These are phyloP conservation scores for Temnothorax rugatulus DNA, from an alignment of 2,888 invertebrate genomes.

Conservation along the genomic window DNA sequence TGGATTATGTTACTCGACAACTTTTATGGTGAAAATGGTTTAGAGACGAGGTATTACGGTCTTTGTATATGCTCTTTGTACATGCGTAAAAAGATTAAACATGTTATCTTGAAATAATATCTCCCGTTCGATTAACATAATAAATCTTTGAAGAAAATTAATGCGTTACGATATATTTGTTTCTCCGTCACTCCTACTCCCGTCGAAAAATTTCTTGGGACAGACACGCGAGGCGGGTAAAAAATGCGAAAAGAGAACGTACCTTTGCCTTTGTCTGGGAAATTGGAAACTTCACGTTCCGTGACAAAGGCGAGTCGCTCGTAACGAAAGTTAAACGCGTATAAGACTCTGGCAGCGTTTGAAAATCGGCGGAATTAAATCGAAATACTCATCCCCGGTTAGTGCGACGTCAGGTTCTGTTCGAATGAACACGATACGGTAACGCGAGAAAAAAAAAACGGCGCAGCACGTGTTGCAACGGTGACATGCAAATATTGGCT, in stretches of 20 bases:
- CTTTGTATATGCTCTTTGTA: too few relatives aligned
- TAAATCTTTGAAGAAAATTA: background rate
- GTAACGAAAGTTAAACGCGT: constrained; percentile 52
- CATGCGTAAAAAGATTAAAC: background rate
- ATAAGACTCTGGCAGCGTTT: constrained; percentile 35
- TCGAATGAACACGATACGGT: constrained; percentile 44
- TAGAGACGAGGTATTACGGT: background rate
- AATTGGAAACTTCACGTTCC: constrained; percentile 48
- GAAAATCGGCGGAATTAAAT: constrained; percentile 54
- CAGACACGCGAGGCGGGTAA: background rate
- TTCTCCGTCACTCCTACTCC: background rate
- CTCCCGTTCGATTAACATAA: background rate
- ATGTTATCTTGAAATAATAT: background rate
- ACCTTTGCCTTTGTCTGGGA: constrained; percentile 33
- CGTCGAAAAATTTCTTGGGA: constrained; percentile 21
- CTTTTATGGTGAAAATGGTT: background rate
- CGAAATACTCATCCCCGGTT: constrained; percentile 33
- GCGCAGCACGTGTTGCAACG: constrained; percentile 50
- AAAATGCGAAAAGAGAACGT: constrained; percentile 8
- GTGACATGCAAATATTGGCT: constrained; percentile 57
- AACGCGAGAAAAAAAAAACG: constrained; percentile 44
- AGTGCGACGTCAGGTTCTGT: constrained; percentile 47
- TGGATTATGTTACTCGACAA: background rate
- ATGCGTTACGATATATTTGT: background rate
- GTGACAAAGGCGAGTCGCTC: constrained; percentile 46